Evolutionary conservation across 2,888 invertebrate species (phyloP).

Genomic region (Diarsia mendica): DNA sequence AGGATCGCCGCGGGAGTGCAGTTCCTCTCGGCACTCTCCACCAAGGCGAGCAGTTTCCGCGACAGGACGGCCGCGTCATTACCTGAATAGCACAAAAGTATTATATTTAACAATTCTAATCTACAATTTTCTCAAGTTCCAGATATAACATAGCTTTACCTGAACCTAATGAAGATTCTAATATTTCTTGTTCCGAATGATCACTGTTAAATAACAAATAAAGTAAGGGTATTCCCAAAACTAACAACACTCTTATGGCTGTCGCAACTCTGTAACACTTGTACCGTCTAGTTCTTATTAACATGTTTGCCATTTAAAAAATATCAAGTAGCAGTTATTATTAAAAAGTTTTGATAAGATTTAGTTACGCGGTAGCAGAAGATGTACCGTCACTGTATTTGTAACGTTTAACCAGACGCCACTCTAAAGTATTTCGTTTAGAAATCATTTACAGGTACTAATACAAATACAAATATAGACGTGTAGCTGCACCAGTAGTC

Average conservation of each 20-base stretch:
- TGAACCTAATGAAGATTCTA: constrained; percentile 46
- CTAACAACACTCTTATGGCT: constrained; percentile 78
- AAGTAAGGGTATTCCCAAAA: constrained; percentile 79
- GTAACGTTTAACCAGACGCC: constrained; percentile 81
- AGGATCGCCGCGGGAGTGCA: constrained; percentile 94
- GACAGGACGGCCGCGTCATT: constrained; percentile 56
- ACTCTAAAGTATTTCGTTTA: constrained; percentile 74
- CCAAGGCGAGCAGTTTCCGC: constrained; percentile 76
- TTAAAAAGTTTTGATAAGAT: constrained; percentile 14
- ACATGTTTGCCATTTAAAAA: constrained; percentile 84
- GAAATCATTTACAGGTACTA: constrained; percentile 52
- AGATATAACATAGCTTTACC: constrained; percentile 64
- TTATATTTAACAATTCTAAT: not conserved
- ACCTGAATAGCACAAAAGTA: constrained; percentile 47
- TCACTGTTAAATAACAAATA: constrained; percentile 72
- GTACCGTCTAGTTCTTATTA: constrained; percentile 84
- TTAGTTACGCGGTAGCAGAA: not conserved
- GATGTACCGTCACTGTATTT: constrained; percentile 79
- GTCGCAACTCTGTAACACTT: constrained; percentile 76
- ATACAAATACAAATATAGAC: constrained; percentile 69
- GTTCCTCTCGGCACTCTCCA: constrained; percentile 80
- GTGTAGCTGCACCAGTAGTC: constrained; percentile 67
- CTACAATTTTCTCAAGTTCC: not conserved
- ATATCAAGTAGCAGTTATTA: constrained; percentile 20
- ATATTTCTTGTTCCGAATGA: constrained; percentile 27